These are phyloP conservation scores for mouse (Mus musculus) DNA, from an alignment of 2,113 vertebrate species.

Conservation along the genomic window GRCm39 chr16:30163001-30163500, in stretches of 20 bases:
- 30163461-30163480: conserved; percentile 75
- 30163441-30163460: conserved; percentile 97
- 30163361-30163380: conserved; percentile 89
- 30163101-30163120: neutral
- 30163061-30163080: conserved; percentile 24
- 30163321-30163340: conserved; percentile 84
- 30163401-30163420: conserved; percentile 98
- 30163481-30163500: conserved; percentile 21
- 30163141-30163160: conserved; percentile 17
- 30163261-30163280: neutral
- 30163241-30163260: neutral
- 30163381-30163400: conserved; percentile 95
- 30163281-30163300: neutral
- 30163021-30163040: neutral
- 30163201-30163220: neutral
- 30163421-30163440: conserved; percentile 97
- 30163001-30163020: neutral
- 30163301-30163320: neutral
- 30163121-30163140: conserved; percentile 34
- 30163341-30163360: conserved; percentile 91
- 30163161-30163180: neutral
- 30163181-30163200: conserved; percentile 26
- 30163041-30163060: conserved; percentile 38
- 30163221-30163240: neutral
- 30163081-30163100: neutral